Evolutionary conservation across 2,797 vertebrate species (phyloP).

Genomic region (Gallinago solitaria): DNA sequence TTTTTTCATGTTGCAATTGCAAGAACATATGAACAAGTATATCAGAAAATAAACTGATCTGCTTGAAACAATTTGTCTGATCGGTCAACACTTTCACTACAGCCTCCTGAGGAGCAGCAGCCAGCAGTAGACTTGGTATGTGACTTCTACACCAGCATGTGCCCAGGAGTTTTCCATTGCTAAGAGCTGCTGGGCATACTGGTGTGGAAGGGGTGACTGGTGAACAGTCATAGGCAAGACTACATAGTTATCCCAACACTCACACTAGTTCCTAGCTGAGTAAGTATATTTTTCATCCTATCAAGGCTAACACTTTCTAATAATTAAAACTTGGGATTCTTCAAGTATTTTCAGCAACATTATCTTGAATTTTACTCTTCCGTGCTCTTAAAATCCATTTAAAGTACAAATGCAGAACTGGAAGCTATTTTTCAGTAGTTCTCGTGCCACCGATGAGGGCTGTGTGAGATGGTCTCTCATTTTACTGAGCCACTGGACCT

Average conservation of each 20-base stretch:
- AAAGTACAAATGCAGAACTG: not conserved
- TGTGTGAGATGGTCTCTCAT: not conserved
- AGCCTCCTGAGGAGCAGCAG: not conserved
- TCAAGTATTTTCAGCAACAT: not conserved
- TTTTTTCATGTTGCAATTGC: not conserved
- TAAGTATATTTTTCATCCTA: not conserved
- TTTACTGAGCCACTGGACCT: not conserved
- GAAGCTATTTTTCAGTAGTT: not conserved
- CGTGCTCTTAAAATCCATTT: not conserved
- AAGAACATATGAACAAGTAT: not conserved
- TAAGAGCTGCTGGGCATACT: not conserved
- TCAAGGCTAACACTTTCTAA: not conserved
- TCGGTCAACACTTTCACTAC: not conserved
- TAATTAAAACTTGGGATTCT: not conserved
- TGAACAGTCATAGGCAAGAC: not conserved
- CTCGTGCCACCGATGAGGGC: not conserved
- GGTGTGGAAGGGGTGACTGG: not conserved
- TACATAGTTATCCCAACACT: not conserved
- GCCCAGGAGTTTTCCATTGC: not conserved
- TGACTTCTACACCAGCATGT: not conserved
- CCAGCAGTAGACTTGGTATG: not conserved
- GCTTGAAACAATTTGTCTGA: not conserved
- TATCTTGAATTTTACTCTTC: not conserved
- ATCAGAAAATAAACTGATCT: not conserved
- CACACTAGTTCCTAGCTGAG: not conserved